These are phyloP conservation scores for Acrossocheilus wenchowensis DNA, from an alignment of 2,797 vertebrate genomes.

Conservation along the genomic window DNA sequence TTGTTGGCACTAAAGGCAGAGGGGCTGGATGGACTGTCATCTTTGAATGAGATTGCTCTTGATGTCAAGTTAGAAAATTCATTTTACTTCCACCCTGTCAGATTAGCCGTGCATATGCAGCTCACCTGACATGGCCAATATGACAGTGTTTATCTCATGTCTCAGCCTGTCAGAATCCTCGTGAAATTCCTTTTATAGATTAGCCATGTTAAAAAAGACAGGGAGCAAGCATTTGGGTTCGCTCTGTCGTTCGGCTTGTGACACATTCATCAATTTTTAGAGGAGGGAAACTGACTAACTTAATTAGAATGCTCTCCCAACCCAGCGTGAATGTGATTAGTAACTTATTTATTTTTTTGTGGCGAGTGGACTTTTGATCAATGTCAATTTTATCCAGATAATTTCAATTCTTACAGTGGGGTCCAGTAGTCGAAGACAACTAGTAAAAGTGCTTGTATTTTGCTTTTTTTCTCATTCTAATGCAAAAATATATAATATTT, in stretches of 20 bases:
- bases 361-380: slow-evolving; percentile 49
- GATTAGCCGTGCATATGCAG: slow-evolving; percentile 66
- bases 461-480: background rate
- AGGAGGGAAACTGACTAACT: slow-evolving; percentile 25
- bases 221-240: slow-evolving; percentile 42
- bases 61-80: slow-evolving; percentile 63
- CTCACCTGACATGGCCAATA: slow-evolving; percentile 65
- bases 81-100: slow-evolving; percentile 65
- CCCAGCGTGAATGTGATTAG: background rate
- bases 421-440: background rate
- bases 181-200: slow-evolving; percentile 67
- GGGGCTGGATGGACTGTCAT: slow-evolving; percentile 55
- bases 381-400: slow-evolving; percentile 27
- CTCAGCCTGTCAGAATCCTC: slow-evolving; percentile 63
- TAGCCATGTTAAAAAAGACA: slow-evolving; percentile 45
- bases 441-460: background rate
- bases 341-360: slow-evolving; percentile 42
- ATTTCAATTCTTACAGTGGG: background rate
- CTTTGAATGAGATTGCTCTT: slow-evolving; percentile 60
- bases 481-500: background rate
- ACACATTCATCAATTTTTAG: slow-evolving; percentile 34
- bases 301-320: slow-evolving; percentile 14
- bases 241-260: slow-evolving; percentile 10
- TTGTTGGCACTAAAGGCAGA: slow-evolving; percentile 41
- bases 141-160: slow-evolving; percentile 68